Percentiles rank a stretch among this genome's conserved stretches.
phyloP scores from a whole-genome alignment of 2,888 invertebrate genomes.

The Tachina lurida region DNA sequence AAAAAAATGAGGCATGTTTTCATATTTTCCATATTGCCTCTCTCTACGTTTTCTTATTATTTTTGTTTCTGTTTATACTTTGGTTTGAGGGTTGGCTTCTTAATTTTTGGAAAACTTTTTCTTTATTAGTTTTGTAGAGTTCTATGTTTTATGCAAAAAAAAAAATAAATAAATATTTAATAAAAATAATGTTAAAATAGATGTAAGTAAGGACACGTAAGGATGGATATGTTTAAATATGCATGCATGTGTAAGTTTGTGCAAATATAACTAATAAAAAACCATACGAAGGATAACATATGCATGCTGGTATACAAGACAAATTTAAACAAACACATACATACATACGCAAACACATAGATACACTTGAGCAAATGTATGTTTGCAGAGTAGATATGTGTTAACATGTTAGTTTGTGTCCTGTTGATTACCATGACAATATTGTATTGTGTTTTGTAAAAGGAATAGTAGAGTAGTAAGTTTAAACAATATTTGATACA shows the following conservation, averaged over 20 bases:
- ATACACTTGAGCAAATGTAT: not conserved
- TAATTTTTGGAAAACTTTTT: conserved; percentile 17
- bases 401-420: conserved; percentile 6
- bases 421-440: conserved; percentile 64
- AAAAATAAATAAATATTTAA: conserved; percentile 67
- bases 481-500: conserved; percentile 32
- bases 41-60: not conserved
- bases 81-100: conserved; percentile 3
- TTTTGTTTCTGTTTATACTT: not conserved
- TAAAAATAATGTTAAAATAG: conserved; percentile 45
- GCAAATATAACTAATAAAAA: not conserved
- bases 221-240: not conserved
- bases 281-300: conserved; percentile 3
- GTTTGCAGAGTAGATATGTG: not conserved
- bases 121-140: conserved; percentile 22
- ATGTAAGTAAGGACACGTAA: not conserved
- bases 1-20: not conserved
- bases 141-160: conserved; percentile 58
- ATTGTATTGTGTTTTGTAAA: conserved; percentile 45
- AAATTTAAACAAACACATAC: no score
- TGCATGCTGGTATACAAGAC: not conserved
- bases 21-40: not conserved
- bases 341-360: not conserved
- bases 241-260: not conserved
- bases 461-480: conserved; percentile 47